Conservation (phyloP, 2,888 invertebrate genomes). For the Leucozona laternaria region DNA sequence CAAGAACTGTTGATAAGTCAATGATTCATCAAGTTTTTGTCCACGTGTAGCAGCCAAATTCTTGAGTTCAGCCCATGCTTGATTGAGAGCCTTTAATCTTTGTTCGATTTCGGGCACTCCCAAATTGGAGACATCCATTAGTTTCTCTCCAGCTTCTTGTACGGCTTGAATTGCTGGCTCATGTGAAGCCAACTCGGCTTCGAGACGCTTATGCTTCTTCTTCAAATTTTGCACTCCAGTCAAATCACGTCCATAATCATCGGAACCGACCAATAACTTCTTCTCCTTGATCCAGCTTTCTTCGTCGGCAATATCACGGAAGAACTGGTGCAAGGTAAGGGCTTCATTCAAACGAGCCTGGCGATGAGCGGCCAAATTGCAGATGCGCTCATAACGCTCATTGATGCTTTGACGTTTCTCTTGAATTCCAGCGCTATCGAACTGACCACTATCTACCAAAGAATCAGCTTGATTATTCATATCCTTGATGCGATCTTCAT, state of each 20-base stretch:
- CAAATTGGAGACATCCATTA: constrained; percentile 96
- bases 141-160: constrained; percentile 93
- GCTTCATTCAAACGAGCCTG: constrained; percentile 97
- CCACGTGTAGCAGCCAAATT: constrained; percentile 94
- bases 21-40: constrained; percentile 97
- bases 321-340: constrained; percentile 99
- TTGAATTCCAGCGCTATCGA: constrained; percentile 97
- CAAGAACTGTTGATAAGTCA: constrained; percentile 98
- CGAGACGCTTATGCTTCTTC: constrained; percentile 99
- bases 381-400: constrained; percentile 97
- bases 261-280: constrained; percentile 97
- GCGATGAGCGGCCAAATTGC: constrained; percentile 95
- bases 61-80: constrained; percentile 97
- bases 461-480: constrained; percentile 99
- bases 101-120: constrained; percentile 97
- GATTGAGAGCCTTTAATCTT: constrained; percentile 92
- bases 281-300: constrained; percentile 99
- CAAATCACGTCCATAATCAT: constrained; percentile 98
- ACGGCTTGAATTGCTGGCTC: constrained; percentile 98
- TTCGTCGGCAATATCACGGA: constrained; percentile 99
- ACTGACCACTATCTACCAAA: constrained; percentile 97
- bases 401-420: constrained; percentile 98
- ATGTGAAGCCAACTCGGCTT: constrained; percentile 98
- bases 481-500: constrained; percentile 96
- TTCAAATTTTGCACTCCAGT: constrained; percentile 99